Evolutionary conservation across 2,888 invertebrate species (phyloP).

Genomic region (Pyrgus malvae): DNA sequence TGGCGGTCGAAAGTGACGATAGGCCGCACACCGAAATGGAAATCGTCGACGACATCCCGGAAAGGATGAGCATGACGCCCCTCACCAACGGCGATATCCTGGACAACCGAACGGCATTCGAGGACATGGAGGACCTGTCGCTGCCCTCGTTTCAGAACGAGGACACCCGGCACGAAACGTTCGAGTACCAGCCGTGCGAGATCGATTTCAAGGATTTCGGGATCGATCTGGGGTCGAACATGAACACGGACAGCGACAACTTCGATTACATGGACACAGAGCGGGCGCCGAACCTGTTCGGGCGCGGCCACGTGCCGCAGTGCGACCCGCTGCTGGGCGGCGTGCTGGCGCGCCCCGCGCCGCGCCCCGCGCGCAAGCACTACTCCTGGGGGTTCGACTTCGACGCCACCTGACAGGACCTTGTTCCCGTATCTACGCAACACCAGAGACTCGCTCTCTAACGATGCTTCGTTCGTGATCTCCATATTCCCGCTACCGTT

Average conservation of each 20-base stretch:
- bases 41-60: slow-evolving; percentile 59
- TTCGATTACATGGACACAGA: slow-evolving; percentile 73
- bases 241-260: slow-evolving; percentile 77
- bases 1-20: slow-evolving; percentile 55
- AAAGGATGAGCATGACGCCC: slow-evolving; percentile 65
- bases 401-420: slow-evolving; percentile 84
- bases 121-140: slow-evolving; percentile 71
- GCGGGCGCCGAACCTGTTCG: slow-evolving; percentile 70
- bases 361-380: slow-evolving; percentile 84
- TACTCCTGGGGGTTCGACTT: slow-evolving; percentile 90
- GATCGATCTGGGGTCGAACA: slow-evolving; percentile 83
- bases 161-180: slow-evolving; percentile 53
- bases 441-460: slow-evolving; percentile 35
- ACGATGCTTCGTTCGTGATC: slow-evolving; percentile 47
- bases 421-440: slow-evolving; percentile 7
- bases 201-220: slow-evolving; percentile 84
- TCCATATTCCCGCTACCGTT: slow-evolving; percentile 32
- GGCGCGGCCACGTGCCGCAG: slow-evolving; percentile 73
- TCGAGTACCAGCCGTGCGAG: slow-evolving; percentile 59
- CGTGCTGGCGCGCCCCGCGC: slow-evolving; percentile 80
- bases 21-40: slow-evolving; percentile 62
- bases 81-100: slow-evolving; percentile 66
- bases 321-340: slow-evolving; percentile 89
- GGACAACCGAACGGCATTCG: slow-evolving; percentile 65
- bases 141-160: slow-evolving; percentile 70